phyloP scores from a whole-genome alignment of 2,113 vertebrate species.

The Datnioides undecimradiatus region DNA sequence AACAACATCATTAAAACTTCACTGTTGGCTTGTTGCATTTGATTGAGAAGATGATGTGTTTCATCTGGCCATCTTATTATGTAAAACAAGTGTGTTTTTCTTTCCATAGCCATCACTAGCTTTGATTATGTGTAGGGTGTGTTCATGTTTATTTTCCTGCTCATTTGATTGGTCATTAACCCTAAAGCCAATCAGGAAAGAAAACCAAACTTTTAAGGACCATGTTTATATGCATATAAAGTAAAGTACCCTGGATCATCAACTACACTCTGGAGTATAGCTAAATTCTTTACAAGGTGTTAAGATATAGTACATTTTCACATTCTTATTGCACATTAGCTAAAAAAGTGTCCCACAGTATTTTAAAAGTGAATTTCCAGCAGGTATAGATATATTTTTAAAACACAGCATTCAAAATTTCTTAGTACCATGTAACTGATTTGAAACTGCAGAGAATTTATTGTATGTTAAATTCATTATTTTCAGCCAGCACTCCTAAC shows the following conservation, averaged over 20 bases:
- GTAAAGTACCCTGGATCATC: neutral
- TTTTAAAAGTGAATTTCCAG: too few species aligned
- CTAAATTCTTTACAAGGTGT: neutral
- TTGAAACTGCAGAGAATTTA: too few species aligned
- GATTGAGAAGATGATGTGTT: constrained; percentile 48
- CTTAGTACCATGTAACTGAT: too few species aligned
- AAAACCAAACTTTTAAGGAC: constrained; percentile 34
- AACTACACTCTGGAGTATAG: neutral
- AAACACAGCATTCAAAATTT: too few species aligned
- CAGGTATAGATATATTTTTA: too few species aligned
- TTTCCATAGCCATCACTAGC: constrained; percentile 20
- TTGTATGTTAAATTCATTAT: too few species aligned
- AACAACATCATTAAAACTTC: constrained; percentile 27
- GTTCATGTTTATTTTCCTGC: constrained; percentile 45
- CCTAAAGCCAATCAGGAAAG: constrained; percentile 42
- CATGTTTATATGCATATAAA: constrained; percentile 12
- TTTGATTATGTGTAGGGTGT: constrained; percentile 45
- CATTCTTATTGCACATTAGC: too few species aligned
- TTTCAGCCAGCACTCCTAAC: too few species aligned
- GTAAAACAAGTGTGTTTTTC: constrained; percentile 17
- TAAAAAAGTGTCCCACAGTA: too few species aligned
- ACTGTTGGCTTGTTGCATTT: constrained; percentile 20
- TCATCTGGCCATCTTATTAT: constrained; percentile 42
- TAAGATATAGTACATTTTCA: neutral
- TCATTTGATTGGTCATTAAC: constrained; percentile 70